Evolutionary conservation across 2,797 vertebrate genomes (phyloP).

Genomic region (Ficedula albicollis): DNA sequence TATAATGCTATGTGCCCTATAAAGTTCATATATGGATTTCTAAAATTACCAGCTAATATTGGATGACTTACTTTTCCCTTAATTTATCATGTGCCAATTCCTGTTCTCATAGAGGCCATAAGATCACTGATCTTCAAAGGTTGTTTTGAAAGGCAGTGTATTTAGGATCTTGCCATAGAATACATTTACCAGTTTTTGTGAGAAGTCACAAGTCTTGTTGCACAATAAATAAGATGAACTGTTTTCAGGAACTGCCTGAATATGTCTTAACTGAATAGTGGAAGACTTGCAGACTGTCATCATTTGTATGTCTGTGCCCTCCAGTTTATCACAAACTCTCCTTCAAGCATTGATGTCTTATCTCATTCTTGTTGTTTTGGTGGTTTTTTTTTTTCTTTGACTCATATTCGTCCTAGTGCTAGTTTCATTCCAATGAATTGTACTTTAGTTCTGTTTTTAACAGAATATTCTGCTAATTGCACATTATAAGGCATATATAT

Average conservation of each 20-base stretch:
- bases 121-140: neutral
- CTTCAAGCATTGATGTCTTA: neutral
- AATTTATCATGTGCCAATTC: neutral
- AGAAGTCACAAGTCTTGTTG: neutral
- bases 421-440: neutral
- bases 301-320: neutral
- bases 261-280: neutral
- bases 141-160: neutral
- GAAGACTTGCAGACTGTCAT: neutral
- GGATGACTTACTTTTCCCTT: neutral
- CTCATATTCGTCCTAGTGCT: neutral
- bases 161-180: neutral
- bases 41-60: neutral
- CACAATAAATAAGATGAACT: neutral
- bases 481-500: neutral
- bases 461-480: neutral
- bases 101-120: neutral
- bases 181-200: neutral
- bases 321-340: neutral
- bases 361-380: fast-evolving
- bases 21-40: neutral
- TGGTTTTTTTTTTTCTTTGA: neutral
- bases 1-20: neutral
- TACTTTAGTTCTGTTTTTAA: neutral
- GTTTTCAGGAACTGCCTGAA: neutral